Evolutionary conservation across 2,888 invertebrate species (phyloP).

Genomic region (Julus scandinavius): DNA sequence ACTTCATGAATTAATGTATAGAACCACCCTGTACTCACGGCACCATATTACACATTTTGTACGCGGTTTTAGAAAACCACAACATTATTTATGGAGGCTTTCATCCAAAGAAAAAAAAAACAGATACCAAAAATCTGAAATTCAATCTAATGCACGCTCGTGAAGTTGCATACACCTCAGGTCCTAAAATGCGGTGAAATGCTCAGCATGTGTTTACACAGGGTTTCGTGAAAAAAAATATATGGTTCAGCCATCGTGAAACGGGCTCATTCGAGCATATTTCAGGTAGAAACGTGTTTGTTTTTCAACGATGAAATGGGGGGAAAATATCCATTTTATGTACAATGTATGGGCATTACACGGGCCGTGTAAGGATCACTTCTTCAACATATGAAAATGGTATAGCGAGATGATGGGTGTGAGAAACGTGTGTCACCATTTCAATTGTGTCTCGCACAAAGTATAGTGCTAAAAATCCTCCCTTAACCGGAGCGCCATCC

Average conservation of each 20-base stretch:
- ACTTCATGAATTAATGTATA: background rate
- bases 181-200: constrained; percentile 1
- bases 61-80: background rate
- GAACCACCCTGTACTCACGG: background rate
- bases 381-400: background rate
- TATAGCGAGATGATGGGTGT: background rate
- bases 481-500: background rate
- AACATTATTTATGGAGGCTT: background rate
- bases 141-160: background rate
- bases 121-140: background rate
- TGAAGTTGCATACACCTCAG: background rate
- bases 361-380: background rate
- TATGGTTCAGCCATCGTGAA: background rate
- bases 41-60: too few relatives aligned
- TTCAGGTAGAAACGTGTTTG: constrained; percentile 19
- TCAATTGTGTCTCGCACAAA: background rate
- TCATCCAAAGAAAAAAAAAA: background rate
- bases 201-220: background rate
- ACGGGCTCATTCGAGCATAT: background rate
- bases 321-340: background rate
- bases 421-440: constrained; percentile 7
- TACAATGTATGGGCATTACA: background rate
- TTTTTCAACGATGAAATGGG: background rate
- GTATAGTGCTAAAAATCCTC: background rate
- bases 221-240: background rate